Base-by-base conservation (phyloP, 2,888 invertebrate species). In the Sycophila texana region DNA sequence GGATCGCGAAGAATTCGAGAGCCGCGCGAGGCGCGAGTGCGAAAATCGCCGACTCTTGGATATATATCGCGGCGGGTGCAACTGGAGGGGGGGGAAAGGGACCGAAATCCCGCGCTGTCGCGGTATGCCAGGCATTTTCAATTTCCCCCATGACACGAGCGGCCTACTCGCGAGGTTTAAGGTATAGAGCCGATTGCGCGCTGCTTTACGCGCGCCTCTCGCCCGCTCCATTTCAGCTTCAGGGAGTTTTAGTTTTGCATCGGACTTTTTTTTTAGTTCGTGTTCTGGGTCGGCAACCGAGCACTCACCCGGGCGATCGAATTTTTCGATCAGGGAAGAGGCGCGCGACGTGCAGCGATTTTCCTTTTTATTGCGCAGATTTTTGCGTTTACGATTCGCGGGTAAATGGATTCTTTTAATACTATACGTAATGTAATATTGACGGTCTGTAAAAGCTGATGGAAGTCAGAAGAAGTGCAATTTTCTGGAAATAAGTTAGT, bases 101-200 rank as follows among this genome's bases (percentile, higher is more conserved):
- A 67, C 73, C 72, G 57, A 72, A 74, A 77, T 77, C 77, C 75
- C 61, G 18, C 53, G 39, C 22, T n/a, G 66, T 58, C 66, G 61
- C 81, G 82, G 83, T 84, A 86, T 86, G 84, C 86, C 82, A 82
- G 84, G 84, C 84, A 86, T 86, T 86, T 86, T 83, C 85, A 86
- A 86, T 86, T 86, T 86, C 70, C 83, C 73, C 82, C 75, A 30
- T 5, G 18, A 7, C 61, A 12, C 49, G 76, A 77, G 74, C 20
- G 26, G 16, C 55, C 47, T 47, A 10, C 14, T 5, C 49, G 30
- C 30, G 30, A 63, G 30, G 49, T 51, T 51, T 18, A 39, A 14
- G 47, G 20, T 20, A 26, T n/a, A 20, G 55, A 66, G 74, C 66
- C 75, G 68, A 70, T 76, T 76, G 53, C 75, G 16, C 20, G 30